phyloP scores from a whole-genome alignment of 2,113 vertebrate genomes.

The Monarcha castaneiventris region DNA sequence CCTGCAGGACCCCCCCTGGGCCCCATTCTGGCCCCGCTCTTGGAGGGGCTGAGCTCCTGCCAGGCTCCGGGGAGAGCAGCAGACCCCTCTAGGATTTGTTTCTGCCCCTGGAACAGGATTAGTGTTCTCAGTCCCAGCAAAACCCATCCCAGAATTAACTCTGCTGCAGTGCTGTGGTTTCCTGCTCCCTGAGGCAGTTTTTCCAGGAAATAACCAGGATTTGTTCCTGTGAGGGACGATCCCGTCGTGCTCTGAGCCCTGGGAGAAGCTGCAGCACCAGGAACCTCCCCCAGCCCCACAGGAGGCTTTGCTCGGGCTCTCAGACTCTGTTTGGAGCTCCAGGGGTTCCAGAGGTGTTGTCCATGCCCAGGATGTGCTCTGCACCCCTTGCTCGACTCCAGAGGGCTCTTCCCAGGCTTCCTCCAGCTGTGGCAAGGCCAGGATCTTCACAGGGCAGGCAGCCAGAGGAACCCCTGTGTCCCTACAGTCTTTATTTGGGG shows the following conservation, averaged over 20 bases:
- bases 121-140: not conserved
- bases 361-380: not conserved
- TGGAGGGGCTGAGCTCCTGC: not conserved
- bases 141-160: fast-evolving
- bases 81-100: not conserved
- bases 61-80: fast-evolving
- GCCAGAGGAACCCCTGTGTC: not conserved
- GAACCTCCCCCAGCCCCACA: not conserved
- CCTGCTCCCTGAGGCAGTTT: fast-evolving
- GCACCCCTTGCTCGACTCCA: not conserved
- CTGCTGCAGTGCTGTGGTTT: fast-evolving
- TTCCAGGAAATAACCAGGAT: fast-evolving
- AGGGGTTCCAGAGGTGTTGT: fast-evolving
- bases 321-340: not conserved
- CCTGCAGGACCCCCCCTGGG: not conserved
- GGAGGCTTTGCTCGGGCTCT: not conserved
- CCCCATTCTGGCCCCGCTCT: not conserved
- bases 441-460: not conserved
- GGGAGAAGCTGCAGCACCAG: not conserved
- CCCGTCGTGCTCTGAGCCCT: not conserved
- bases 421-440: not conserved
- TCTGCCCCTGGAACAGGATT: fast-evolving
- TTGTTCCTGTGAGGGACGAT: not conserved
- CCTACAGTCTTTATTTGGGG: not conserved
- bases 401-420: not conserved